Conservation (phyloP, 2,113 vertebrate genomes). For the Aplodontia rufa region DNA sequence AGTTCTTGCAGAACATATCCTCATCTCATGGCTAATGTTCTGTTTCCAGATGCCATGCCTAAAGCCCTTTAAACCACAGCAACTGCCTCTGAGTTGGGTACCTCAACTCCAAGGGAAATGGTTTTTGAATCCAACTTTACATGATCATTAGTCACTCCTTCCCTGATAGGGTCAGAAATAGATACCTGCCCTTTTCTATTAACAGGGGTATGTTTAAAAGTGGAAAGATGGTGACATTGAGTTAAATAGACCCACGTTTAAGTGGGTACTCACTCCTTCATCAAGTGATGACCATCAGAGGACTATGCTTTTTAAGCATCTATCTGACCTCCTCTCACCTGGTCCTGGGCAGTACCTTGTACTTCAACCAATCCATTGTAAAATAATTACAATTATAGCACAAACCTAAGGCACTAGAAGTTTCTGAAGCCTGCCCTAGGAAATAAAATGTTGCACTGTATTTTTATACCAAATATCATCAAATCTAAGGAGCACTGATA, state of each 20-base stretch:
- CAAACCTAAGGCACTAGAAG: neutral
- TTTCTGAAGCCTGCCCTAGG: neutral
- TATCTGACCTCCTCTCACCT: neutral
- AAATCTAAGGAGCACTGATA: neutral
- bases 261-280: neutral
- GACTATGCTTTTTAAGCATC: neutral
- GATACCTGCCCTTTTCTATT: conserved; percentile 47
- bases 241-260: neutral
- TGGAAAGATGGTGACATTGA: neutral
- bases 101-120: neutral
- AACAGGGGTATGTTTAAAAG: conserved; percentile 31
- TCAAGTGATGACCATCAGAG: neutral
- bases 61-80: neutral
- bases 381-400: neutral
- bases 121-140: conserved; percentile 56
- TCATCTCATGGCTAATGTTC: neutral
- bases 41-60: neutral
- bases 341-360: neutral
- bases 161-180: conserved; percentile 52
- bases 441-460: neutral
- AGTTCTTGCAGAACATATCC: neutral
- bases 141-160: conserved; percentile 54
- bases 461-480: neutral
- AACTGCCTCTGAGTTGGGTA: neutral
- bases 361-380: neutral